Base-by-base conservation (phyloP, 2,888 invertebrate species). In the Polietes domitor region DNA sequence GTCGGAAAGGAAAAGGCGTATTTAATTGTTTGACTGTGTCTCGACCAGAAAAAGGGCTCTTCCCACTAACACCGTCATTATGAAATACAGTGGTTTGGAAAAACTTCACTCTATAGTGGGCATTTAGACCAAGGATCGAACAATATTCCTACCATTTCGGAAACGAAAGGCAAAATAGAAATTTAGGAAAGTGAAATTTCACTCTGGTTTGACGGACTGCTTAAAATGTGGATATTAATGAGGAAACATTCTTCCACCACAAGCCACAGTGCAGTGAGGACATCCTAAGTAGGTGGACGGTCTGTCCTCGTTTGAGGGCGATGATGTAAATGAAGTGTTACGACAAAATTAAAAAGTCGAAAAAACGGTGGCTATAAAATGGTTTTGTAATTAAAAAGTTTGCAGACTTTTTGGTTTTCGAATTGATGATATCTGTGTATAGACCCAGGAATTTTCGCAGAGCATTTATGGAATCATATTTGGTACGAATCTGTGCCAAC, bases 331-430 rank as follows among this genome's bases (percentile, higher is more conserved):
- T 50, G 47, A 71, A 53, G 53, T 71, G n/a, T 28, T 37, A 41
- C 19, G 41, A 72, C 28, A 12, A 55, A 6, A 37, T 5, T 15
- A 53, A 37, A 37, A 72, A 65, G 47, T 26, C 53, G 3, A 55
- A 72, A 72, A 53, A 53, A 72, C 41, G 37, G 21, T 21, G 53
- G 37, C 72, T 41, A 41, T 24, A 58, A 55, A 58, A 72, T 58
- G 58, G 21, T 58, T 72, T 58, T 24, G 17, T 58, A 72, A 72
- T 58, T 72, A 72, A 72, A 72, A 72, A 72, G 21, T 41, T 72
- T 41, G 53, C 72, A 58, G 55, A 58, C 73, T 24, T 55, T 55
- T 73, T 58, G 32, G 21, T 73, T 26, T 58, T 37, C n/a, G 41
- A 73, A 58, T 41, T 24, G 55, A 55, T 58, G 37, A 50, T 21